Base-by-base conservation (phyloP, 2,797 vertebrate species). In the Ceryle rudis region DNA sequence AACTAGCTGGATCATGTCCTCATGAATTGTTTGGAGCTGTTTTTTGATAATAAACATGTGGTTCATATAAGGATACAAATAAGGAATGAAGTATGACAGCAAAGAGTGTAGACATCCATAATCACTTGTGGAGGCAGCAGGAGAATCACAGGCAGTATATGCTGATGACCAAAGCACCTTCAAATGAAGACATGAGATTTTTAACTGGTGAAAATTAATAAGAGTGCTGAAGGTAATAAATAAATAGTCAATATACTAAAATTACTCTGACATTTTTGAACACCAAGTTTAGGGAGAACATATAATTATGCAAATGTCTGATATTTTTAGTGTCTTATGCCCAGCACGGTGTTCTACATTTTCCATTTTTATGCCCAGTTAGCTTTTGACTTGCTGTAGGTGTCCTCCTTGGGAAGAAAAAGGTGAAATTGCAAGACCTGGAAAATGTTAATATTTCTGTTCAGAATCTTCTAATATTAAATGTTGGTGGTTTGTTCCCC, bases 41-140 rank as follows among this genome's bases (percentile, higher is more conserved):
- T 33, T 83, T 97, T 93, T 96, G 60, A 66, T 81, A 95, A 92
- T 80, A 96, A 96, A 93, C 23, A n/a, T 81, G 51, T 7, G 6
- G 22, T 92, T 96, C 64, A 82, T 70, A 78, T 78, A 37, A 82
- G n/a, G 44, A 49, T 86, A 81, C 8, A 80, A 90, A 87, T 21
- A 65, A 44, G 33, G 51, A 83, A 87, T 93, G 35, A 88, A 92
- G 19, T 88, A 41, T 52, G 74, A 58, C 52, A 86, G 14, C 25
- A 35, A 25, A 51, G 14, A 93, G 8, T n/a, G 42, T 86, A 84
- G 94, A 93, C 51, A 81, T 85, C 81, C 41, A 22, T 89, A 94
- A 95, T 69, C 86, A 15, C 35, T 93, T 89, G 25, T 46, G 60
- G 81, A 96, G 66, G 62, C 35, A 86, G 25, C 9, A 79, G 52